Percentiles rank a stretch among this genome's conserved stretches.
These are phyloP conservation scores for Andrena chrysosceles DNA, from an alignment of 2,888 invertebrate species.

Conservation along the genomic window DNA sequence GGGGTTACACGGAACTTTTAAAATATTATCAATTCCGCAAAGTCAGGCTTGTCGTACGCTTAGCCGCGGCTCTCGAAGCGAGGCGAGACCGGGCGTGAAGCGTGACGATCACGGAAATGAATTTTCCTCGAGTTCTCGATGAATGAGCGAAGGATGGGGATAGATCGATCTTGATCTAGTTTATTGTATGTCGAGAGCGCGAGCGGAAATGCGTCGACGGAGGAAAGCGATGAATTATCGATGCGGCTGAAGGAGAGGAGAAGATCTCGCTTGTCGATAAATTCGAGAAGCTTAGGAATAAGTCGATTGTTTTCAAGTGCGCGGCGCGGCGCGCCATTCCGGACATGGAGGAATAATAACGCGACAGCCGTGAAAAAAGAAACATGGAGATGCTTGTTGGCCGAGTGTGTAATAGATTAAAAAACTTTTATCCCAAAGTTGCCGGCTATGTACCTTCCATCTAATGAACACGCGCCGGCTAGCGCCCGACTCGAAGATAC, in stretches of 20 bases:
- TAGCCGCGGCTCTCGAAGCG: not conserved
- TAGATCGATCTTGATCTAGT: conserved; percentile 19
- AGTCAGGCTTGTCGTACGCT: not conserved
- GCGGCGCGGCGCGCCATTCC: not conserved
- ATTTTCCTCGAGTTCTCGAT: conserved; percentile 14
- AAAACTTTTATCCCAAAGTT: conserved; percentile 44
- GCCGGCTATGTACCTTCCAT: not conserved
- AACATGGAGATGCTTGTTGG: not conserved
- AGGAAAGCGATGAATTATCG: conserved; percentile 4
- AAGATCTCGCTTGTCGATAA: not conserved
- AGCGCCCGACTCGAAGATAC: conserved; percentile 49
- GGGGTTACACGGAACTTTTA: not conserved
- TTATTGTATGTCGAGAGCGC: conserved; percentile 2
- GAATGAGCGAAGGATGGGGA: conserved; percentile 15
- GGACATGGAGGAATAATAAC: not conserved
- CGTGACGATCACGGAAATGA: conserved; percentile 7
- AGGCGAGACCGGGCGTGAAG: no score
- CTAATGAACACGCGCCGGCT: conserved; percentile 42
- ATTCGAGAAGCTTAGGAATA: not conserved
- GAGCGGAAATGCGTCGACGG: not conserved
- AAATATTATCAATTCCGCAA: conserved; percentile 12
- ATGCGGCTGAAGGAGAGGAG: not conserved
- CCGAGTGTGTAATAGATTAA: conserved; percentile 37
- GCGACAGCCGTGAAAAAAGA: conserved; percentile 14
- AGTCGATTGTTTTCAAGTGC: no score